Evolutionary conservation across 1,140 invertebrate genomes (phyloP).

Genomic region (Chymomyza costata): DNA sequence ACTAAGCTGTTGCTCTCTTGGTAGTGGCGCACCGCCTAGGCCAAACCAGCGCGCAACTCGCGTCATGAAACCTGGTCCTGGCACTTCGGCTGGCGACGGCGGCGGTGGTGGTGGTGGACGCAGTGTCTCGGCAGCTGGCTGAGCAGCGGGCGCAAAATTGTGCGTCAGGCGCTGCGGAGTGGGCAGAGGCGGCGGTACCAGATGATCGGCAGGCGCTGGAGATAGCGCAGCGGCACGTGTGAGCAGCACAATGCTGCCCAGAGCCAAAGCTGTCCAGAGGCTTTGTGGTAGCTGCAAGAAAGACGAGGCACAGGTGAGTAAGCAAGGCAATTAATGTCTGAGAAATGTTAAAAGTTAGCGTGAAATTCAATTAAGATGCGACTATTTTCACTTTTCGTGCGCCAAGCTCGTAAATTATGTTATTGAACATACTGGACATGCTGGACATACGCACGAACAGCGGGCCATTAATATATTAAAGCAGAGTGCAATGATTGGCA

Average conservation of each 20-base stretch:
- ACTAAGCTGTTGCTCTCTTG: constrained; percentile 47
- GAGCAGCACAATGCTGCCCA: constrained; percentile 26
- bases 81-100: constrained; percentile 9
- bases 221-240: constrained; percentile 20
- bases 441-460: not conserved
- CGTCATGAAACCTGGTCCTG: constrained; percentile 53
- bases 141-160: constrained; percentile 16
- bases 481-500: constrained; percentile 34
- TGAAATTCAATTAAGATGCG: not conserved
- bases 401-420: constrained; percentile 37
- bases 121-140: not conserved
- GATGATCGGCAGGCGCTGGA: constrained; percentile 54
- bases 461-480: constrained; percentile 37
- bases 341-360: not conserved
- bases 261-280: constrained; percentile 4
- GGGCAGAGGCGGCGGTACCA: constrained; percentile 54
- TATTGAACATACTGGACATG: constrained; percentile 16
- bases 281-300: not conserved
- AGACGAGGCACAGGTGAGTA: not conserved
- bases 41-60: constrained; percentile 71
- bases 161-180: constrained; percentile 41
- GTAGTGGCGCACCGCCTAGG: constrained; percentile 34
- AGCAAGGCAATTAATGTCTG: no score
- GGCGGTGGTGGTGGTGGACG: no score
- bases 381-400: constrained; percentile 48